Evolutionary conservation across 2,888 invertebrate species (phyloP).

Genomic region (Macropis europaea): DNA sequence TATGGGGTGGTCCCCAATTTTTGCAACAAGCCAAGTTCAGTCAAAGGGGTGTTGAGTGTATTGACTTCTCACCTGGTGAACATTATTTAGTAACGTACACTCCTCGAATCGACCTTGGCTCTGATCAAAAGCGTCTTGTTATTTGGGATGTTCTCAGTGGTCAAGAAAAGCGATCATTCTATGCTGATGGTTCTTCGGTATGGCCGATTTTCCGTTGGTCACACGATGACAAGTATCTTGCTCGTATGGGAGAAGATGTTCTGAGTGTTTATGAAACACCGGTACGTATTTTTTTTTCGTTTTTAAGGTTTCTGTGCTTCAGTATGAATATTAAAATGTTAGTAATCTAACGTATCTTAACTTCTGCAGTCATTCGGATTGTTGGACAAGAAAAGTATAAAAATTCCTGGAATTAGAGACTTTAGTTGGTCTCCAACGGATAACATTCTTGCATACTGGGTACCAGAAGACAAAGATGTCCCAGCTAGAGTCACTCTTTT

Average conservation of each 20-base stretch:
- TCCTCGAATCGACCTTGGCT: slow-evolving; percentile 85
- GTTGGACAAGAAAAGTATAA: slow-evolving; percentile 96
- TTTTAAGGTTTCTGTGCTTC: not conserved
- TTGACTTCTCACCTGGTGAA: slow-evolving; percentile 99
- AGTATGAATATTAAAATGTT: not conserved
- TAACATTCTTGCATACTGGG: slow-evolving; percentile 98
- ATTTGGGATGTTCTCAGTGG: slow-evolving; percentile 99
- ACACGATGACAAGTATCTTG: slow-evolving; percentile 96
- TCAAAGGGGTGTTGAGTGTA: slow-evolving; percentile 94
- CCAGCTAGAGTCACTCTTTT: slow-evolving; percentile 96
- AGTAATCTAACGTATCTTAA: not conserved
- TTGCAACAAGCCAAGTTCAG: slow-evolving; percentile 94
- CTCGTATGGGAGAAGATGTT: slow-evolving; percentile 90
- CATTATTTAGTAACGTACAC: slow-evolving; percentile 98
- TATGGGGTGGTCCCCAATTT: slow-evolving; percentile 98
- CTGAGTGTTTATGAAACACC: slow-evolving; percentile 98
- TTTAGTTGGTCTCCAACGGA: slow-evolving; percentile 99
- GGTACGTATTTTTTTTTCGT: slow-evolving; percentile 75
- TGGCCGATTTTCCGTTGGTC: slow-evolving; percentile 99
- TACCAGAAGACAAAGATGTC: slow-evolving; percentile 97
- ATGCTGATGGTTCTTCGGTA: slow-evolving; percentile 89
- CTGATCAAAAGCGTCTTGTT: slow-evolving; percentile 91
- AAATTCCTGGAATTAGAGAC: slow-evolving; percentile 93
- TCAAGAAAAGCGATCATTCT: slow-evolving; percentile 94
- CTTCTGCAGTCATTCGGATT: slow-evolving; percentile 90